A percentile compares a stretch with the other conserved stretches of the same genome.
Evolutionary conservation across 1,140 invertebrate species (phyloP).

Genomic region (Cydia splendana): DNA sequence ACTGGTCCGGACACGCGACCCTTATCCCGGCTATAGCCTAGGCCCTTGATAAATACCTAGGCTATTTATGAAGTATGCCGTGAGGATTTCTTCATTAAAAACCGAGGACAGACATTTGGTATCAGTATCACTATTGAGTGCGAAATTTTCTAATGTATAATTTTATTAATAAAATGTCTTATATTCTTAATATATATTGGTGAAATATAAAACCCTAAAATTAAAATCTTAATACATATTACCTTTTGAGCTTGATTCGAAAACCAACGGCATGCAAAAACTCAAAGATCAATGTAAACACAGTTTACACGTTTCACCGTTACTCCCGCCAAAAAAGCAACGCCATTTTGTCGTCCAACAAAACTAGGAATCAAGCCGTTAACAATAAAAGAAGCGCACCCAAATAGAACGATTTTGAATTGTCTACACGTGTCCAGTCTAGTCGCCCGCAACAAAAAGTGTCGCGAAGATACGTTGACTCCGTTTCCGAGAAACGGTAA

Average conservation of each 20-base stretch:
- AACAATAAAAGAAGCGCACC: background rate
- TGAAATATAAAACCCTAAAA: no score
- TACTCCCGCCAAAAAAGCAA: no score
- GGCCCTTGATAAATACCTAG: background rate
- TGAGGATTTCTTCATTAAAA: no score
- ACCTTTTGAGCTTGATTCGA: no score
- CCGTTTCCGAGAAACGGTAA: conserved; percentile 1
- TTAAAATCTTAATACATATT: no score
- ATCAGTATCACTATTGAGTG: no score
- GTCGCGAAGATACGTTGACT: conserved; percentile 1
- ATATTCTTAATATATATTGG: no score
- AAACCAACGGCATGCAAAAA: background rate
- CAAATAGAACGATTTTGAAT: background rate
- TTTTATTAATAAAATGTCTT: no score
- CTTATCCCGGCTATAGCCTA: conserved; percentile 10
- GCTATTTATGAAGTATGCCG: no score
- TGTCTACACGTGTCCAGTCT: background rate
- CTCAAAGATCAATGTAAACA: background rate
- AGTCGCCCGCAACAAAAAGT: background rate
- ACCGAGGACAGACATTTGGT: no score
- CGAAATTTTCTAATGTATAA: no score
- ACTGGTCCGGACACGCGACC: conserved; percentile 10
- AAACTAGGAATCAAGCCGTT: background rate
- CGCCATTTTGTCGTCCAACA: background rate
- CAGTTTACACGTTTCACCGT: no score